Base-by-base conservation (phyloP, 2,888 invertebrate species). In the Dryomyza anilis region DNA sequence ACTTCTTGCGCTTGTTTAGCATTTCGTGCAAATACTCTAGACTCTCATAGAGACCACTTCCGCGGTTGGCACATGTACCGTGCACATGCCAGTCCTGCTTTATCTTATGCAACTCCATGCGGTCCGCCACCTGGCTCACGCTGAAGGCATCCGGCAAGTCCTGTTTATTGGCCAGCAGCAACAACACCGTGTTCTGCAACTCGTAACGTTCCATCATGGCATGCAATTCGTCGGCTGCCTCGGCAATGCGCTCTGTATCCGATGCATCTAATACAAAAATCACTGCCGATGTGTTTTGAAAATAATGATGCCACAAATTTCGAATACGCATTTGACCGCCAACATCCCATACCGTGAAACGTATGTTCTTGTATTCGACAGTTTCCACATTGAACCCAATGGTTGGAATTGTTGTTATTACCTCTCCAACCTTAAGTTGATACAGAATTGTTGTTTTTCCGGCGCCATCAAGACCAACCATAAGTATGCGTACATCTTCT, bases 391-490 rank as follows among this genome's bases (percentile, higher is more conserved):
- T 79, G 19, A 78, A 79, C 0, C 80, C 80, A 59, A 79, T 75
- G 6, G 80, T 80, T 1, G 79, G 79, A 59, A 80, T 75, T 3
- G 75, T 76, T 19, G 73, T 70, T 1, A 76, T 66, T 3, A 75
- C 71, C 56, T 75, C 73, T 5, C 76, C 78, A 30, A 77, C 62
- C 67, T 80, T 79, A 1, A 80, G 63, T 59, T 78, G 75, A 67
- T 76, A 78, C 8, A 80, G 68, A 21, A 77, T 74, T 16, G 80
- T 79, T 0, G 80, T 80, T 68, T 80, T 80, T n/a, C 80, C 80
- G 4, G 80, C 80, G 19, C 71, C 76, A 71, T 80, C 80, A 8
- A 80, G 63, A 3, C 80, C 80, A 29, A 80, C 71, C 78, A 80
- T 78, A 2, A 79, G 59, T 16, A 80, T 76, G 27, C 76, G 73